These are phyloP conservation scores for Eupleurogrammus muticus DNA, from an alignment of 2,797 vertebrate species.

Conservation along the genomic window DNA sequence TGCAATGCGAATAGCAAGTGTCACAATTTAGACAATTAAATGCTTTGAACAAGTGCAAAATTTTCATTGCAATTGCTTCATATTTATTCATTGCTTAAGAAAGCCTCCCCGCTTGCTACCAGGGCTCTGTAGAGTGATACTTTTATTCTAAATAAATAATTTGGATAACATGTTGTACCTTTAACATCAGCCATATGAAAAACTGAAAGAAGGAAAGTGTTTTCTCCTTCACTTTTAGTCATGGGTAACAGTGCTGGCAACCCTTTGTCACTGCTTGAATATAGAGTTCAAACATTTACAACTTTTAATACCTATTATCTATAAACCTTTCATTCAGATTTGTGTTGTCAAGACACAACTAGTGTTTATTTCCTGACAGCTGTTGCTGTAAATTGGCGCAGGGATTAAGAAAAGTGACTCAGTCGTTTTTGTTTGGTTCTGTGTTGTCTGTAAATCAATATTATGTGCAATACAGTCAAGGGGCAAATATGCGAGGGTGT, in stretches of 20 bases:
- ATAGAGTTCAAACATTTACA: no score
- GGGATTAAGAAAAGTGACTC: slow-evolving; percentile 16
- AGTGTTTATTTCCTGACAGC: slow-evolving; percentile 11
- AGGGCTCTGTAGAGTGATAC: no score
- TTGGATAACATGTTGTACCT: no score
- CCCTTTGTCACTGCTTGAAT: neutral
- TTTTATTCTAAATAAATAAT: no score
- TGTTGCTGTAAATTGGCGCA: neutral
- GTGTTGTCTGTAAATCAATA: neutral
- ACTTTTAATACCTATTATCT: neutral
- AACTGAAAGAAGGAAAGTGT: neutral
- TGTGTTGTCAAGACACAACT: neutral
- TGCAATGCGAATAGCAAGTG: no score
- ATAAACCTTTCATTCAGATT: neutral
- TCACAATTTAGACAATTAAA: no score
- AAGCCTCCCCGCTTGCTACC: no score
- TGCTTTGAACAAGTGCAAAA: no score
- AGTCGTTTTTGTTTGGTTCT: neutral
- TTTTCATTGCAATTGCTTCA: no score
- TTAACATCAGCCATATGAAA: neutral
- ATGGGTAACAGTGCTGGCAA: neutral
- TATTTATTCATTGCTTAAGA: no score
- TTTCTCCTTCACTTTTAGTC: slow-evolving; percentile 3
- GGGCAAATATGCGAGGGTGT: slow-evolving; percentile 2
- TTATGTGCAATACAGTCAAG: neutral